Conservation (phyloP, 2,888 invertebrate species). For the Melinopterus prodromus region DNA sequence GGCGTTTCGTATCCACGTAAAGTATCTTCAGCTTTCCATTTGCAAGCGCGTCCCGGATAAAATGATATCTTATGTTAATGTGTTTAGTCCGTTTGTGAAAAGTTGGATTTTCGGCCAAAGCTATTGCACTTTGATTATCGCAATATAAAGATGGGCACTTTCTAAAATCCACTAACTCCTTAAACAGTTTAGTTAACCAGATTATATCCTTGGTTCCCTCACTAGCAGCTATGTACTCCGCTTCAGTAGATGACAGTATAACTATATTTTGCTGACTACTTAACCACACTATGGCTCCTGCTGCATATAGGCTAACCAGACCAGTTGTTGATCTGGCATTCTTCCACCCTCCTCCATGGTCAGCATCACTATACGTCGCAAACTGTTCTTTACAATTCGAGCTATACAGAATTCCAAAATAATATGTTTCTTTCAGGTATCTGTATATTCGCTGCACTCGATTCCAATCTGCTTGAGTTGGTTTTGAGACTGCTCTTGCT, state of each 20-base stretch:
- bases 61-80: conserved; percentile 13
- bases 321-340: conserved; percentile 22
- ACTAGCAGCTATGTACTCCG: conserved; percentile 49
- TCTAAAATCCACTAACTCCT: background rate
- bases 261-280: conserved; percentile 45
- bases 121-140: conserved; percentile 8
- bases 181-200: background rate
- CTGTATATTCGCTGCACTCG: background rate
- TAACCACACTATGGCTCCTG: conserved; percentile 47
- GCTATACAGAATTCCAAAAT: conserved; percentile 10
- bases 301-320: conserved; percentile 41
- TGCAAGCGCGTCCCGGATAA: background rate
- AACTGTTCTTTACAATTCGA: background rate
- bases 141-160: conserved; percentile 4
- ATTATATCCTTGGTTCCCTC: conserved; percentile 49
- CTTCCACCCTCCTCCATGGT: conserved; percentile 10
- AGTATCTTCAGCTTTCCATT: background rate
- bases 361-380: conserved; percentile 8
- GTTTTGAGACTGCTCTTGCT: conserved; percentile 5
- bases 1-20: background rate
- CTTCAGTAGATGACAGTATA: conserved; percentile 47
- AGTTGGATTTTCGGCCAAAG: too few species aligned
- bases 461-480: conserved; percentile 8
- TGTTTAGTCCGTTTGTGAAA: too few species aligned
- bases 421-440: conserved; percentile 4